A percentile compares a stretch with the other conserved stretches of the same genome.
These are phyloP conservation scores for Drosophila nigromelanica DNA, from an alignment of 1,140 invertebrate genomes.

Conservation along the genomic window DNA sequence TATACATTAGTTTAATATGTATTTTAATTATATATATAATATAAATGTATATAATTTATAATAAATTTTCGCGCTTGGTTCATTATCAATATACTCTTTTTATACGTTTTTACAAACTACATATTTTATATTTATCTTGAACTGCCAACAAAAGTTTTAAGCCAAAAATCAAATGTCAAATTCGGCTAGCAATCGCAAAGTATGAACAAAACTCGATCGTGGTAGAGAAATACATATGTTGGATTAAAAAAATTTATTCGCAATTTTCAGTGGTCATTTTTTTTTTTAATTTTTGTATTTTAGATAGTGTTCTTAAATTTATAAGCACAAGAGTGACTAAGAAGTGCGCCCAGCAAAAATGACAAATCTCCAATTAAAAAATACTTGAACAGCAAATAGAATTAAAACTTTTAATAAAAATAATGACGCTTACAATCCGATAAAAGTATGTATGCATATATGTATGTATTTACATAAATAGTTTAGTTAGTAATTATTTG, in stretches of 20 bases:
- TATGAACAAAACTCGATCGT: slow-evolving; percentile 37
- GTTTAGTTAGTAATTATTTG: slow-evolving; percentile 64
- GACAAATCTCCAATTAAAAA: slow-evolving; percentile 52
- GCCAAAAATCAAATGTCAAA: slow-evolving; percentile 29
- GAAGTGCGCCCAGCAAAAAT: slow-evolving; percentile 60
- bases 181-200: slow-evolving; percentile 60
- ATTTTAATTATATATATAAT: slow-evolving; percentile 56
- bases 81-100: slow-evolving; percentile 58
- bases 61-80: slow-evolving; percentile 13
- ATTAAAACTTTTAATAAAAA: slow-evolving; percentile 36
- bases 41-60: slow-evolving; percentile 14
- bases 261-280: slow-evolving; percentile 2
- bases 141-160: slow-evolving; percentile 23
- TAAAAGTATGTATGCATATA: slow-evolving; percentile 24
- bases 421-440: slow-evolving; percentile 22
- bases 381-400: slow-evolving; percentile 55
- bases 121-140: slow-evolving; percentile 20
- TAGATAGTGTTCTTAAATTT: slow-evolving; percentile 49
- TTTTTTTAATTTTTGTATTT: slow-evolving; percentile 4
- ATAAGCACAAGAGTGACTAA: slow-evolving; percentile 70
- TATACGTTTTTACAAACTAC: slow-evolving; percentile 39
- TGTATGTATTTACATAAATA: slow-evolving; percentile 40
- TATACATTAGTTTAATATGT: slow-evolving; percentile 68
- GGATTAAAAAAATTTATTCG: slow-evolving; percentile 6
- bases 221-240: slow-evolving; percentile 9